Percentiles rank a stretch among this genome's conserved stretches.
phyloP scores from a whole-genome alignment of 2,113 vertebrate genomes.

The Sylvilagus bachmani region DNA sequence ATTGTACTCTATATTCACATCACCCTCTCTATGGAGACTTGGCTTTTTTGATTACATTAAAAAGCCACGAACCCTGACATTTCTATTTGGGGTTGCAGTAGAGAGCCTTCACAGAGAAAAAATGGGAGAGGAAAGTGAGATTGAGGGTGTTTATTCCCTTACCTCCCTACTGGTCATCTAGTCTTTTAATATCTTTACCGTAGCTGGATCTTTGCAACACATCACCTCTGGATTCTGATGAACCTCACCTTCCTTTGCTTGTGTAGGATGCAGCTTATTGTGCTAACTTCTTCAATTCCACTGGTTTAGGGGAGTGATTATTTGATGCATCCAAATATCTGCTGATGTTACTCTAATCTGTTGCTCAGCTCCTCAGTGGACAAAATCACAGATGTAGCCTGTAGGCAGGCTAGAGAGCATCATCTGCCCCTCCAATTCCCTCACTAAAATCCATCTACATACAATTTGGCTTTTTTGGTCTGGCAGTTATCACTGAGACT shows the following conservation, averaged over 20 bases:
- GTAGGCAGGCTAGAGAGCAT: neutral
- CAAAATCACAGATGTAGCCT: neutral
- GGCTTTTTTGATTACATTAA: neutral
- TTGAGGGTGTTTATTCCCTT: neutral
- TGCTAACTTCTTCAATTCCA: neutral
- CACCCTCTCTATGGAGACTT: neutral
- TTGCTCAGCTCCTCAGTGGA: neutral
- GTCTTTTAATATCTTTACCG: neutral
- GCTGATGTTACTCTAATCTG: neutral
- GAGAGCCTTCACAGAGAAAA: neutral
- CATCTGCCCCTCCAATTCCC: neutral
- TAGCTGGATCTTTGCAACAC: neutral
- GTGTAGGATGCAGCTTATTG: neutral
- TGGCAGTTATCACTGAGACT: neutral
- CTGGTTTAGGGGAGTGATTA: neutral
- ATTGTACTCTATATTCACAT: neutral
- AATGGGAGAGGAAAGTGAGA: neutral
- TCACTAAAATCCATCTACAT: neutral
- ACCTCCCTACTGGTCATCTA: neutral
- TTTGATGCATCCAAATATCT: neutral
- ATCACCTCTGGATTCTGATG: neutral
- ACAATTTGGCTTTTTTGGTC: neutral
- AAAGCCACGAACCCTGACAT: fast-evolving
- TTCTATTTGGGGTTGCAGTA: neutral
- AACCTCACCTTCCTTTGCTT: neutral